These are phyloP conservation scores for Agrilus cyanescens DNA, from an alignment of 2,888 invertebrate species.

Conservation along the genomic window DNA sequence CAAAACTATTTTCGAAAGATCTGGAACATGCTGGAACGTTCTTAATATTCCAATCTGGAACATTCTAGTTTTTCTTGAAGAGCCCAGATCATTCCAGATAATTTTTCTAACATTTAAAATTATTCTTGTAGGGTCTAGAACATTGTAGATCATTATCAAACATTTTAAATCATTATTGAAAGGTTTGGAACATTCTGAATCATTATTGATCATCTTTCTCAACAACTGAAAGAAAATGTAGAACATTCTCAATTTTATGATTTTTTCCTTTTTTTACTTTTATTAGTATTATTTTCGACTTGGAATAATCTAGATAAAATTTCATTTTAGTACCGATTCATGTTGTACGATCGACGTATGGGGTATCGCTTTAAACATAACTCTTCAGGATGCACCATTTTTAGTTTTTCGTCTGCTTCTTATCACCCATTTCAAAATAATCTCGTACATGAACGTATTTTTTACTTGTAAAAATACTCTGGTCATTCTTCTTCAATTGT, in stretches of 20 bases:
- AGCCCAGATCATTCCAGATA: too few relatives aligned
- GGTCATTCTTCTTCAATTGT: conserved; percentile 78
- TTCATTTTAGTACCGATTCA: conserved; percentile 41
- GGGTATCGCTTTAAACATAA: conserved; percentile 79
- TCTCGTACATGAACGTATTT: conserved; percentile 92
- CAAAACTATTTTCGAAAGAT: background rate
- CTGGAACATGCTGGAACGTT: background rate
- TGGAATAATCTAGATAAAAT: conserved; percentile 2
- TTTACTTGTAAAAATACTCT: conserved; percentile 87
- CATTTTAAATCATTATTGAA: too few relatives aligned
- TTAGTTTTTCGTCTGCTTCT: conserved; percentile 74
- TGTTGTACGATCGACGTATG: conserved; percentile 84
- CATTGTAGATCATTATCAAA: too few relatives aligned
- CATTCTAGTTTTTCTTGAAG: too few relatives aligned
- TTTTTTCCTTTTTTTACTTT: too few relatives aligned
- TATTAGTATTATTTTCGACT: background rate
- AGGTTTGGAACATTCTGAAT: too few relatives aligned
- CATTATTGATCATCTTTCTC: too few relatives aligned
- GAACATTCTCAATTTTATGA: too few relatives aligned
- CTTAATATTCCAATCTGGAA: too few relatives aligned
- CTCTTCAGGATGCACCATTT: conserved; percentile 79
- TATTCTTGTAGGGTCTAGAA: too few relatives aligned
- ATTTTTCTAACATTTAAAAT: too few relatives aligned
- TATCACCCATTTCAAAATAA: conserved; percentile 76
- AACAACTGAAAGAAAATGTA: too few relatives aligned